phyloP scores from a whole-genome alignment of 2,797 vertebrate species.

The Enteromius treurensis region DNA sequence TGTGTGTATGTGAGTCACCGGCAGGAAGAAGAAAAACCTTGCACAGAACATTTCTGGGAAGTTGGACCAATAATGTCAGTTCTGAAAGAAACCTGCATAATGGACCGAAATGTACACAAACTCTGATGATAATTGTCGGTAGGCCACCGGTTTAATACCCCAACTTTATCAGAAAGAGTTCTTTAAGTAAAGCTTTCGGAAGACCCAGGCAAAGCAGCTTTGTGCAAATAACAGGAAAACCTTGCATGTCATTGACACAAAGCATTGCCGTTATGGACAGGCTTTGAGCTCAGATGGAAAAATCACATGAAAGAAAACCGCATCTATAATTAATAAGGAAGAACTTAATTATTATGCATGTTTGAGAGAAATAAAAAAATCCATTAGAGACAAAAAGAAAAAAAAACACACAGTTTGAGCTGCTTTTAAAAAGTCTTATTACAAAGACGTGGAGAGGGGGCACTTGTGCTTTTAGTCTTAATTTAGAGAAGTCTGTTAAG shows the following conservation, averaged over 20 bases:
- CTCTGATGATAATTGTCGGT: slow-evolving; percentile 9
- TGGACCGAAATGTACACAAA: slow-evolving; percentile 19
- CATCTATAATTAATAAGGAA: slow-evolving; percentile 92
- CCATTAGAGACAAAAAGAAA: slow-evolving; percentile 87
- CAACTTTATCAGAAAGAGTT: slow-evolving; percentile 30
- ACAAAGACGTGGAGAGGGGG: slow-evolving; percentile 72
- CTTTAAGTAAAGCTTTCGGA: slow-evolving; percentile 40
- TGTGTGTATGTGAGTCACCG: slow-evolving; percentile 13
- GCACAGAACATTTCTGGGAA: slow-evolving; percentile 56
- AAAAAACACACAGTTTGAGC: slow-evolving; percentile 69
- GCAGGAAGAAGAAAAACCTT: slow-evolving; percentile 4
- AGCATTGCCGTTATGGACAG: slow-evolving; percentile 67
- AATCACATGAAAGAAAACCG: slow-evolving; percentile 82
- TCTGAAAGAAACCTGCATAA: slow-evolving; percentile 2
- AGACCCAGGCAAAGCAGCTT: slow-evolving; percentile 40
- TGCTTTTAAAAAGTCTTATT: slow-evolving; percentile 82
- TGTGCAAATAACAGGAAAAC: slow-evolving; percentile 51
- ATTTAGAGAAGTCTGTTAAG: slow-evolving; percentile 89
- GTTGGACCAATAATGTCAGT: background rate
- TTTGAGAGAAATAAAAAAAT: slow-evolving; percentile 90
- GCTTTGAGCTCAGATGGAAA: slow-evolving; percentile 71
- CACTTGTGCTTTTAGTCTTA: slow-evolving; percentile 87
- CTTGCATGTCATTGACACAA: slow-evolving; percentile 62
- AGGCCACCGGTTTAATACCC: background rate
- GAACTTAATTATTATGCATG: slow-evolving; percentile 88